Percentiles rank a stretch among this genome's conserved stretches.
Evolutionary conservation across 2,888 invertebrate genomes (phyloP).

Genomic region (Cheilosia urbana): DNA sequence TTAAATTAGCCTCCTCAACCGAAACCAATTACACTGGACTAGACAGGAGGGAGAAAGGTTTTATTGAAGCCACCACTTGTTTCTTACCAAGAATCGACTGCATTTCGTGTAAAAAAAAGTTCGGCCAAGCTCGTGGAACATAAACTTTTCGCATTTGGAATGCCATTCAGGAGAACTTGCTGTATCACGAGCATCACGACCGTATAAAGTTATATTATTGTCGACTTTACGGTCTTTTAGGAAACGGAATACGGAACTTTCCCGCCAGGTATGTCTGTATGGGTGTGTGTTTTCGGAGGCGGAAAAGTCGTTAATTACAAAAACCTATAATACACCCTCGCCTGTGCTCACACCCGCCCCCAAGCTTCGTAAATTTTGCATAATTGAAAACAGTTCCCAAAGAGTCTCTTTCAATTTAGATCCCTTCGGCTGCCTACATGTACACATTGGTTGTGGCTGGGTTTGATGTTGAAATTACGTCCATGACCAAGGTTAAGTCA

Average conservation of each 20-base stretch:
- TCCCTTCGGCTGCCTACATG: constrained; percentile 10
- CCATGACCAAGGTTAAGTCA: constrained; percentile 36
- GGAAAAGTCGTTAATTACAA: constrained; percentile 51
- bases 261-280: neutral
- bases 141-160: constrained; percentile 31
- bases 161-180: constrained; percentile 10
- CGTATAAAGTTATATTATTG: constrained; percentile 18
- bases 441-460: constrained; percentile 28
- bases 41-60: constrained; percentile 33
- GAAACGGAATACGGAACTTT: constrained; percentile 17
- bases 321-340: constrained; percentile 42
- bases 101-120: constrained; percentile 18
- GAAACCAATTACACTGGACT: constrained; percentile 39
- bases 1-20: constrained; percentile 43
- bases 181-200: constrained; percentile 4
- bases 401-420: constrained; percentile 30
- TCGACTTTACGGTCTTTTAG: constrained; percentile 25
- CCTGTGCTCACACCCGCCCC: neutral
- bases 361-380: constrained; percentile 35
- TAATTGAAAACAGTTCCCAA: constrained; percentile 60
- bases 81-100: constrained; percentile 20
- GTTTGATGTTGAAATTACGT: constrained; percentile 25
- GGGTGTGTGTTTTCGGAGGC: neutral
- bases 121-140: constrained; percentile 22
- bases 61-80: constrained; percentile 25